phyloP scores from a whole-genome alignment of 2,888 invertebrate genomes.

The Agrotis puta region DNA sequence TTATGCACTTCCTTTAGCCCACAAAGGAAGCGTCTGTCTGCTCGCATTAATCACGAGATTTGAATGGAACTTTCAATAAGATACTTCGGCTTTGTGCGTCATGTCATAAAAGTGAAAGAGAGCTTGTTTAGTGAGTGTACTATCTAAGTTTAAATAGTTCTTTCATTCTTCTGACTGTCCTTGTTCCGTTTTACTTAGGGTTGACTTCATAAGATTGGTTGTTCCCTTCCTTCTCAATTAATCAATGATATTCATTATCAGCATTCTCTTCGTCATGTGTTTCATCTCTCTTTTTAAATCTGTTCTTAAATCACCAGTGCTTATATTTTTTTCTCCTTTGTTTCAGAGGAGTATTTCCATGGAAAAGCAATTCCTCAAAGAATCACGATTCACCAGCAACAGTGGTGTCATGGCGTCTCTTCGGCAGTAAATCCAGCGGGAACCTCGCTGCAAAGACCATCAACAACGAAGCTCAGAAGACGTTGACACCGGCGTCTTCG shows the following conservation, averaged over 20 bases:
- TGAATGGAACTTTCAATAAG: constrained; percentile 46
- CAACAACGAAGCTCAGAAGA: constrained; percentile 78
- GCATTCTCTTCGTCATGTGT: neutral
- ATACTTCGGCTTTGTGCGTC: constrained; percentile 19
- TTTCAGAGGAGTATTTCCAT: constrained; percentile 90
- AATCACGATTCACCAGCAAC: constrained; percentile 75
- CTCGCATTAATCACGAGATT: constrained; percentile 60
- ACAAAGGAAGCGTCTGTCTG: constrained; percentile 63
- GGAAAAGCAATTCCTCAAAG: constrained; percentile 86
- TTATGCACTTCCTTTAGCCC: constrained; percentile 51
- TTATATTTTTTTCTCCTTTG: constrained; percentile 65
- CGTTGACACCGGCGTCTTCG: constrained; percentile 82
- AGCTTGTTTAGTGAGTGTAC: constrained; percentile 3
- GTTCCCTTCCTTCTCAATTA: neutral
- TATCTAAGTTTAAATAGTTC: constrained; percentile 6
- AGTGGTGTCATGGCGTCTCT: constrained; percentile 81
- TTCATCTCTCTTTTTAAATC: neutral
- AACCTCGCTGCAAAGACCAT: constrained; percentile 79
- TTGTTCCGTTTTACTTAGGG: neutral
- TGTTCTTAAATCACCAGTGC: neutral
- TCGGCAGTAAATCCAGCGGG: constrained; percentile 85
- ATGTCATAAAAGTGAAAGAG: constrained; percentile 32
- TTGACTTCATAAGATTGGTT: neutral
- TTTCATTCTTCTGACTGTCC: neutral
- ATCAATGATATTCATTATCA: neutral